A percentile compares a stretch with the other conserved stretches of the same genome.
phyloP scores from a whole-genome alignment of 2,797 vertebrate species.

The Hypotaenidia okinawae region DNA sequence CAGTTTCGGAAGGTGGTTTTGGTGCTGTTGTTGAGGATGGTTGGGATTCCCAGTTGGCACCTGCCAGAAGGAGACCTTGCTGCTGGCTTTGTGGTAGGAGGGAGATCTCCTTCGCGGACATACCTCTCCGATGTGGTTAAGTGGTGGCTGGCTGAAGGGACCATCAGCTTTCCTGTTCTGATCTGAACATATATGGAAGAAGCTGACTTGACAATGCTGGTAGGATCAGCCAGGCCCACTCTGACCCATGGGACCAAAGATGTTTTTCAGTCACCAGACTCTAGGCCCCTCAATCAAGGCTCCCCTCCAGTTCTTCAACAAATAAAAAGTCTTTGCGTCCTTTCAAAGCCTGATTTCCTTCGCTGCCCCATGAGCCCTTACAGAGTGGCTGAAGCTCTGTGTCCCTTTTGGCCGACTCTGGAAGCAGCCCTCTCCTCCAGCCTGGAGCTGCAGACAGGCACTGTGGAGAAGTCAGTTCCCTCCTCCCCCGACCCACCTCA shows the following conservation, averaged over 20 bases:
- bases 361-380: neutral
- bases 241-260: neutral
- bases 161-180: neutral
- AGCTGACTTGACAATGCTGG: neutral
- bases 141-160: neutral
- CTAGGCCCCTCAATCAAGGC: neutral
- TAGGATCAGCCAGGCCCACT: neutral
- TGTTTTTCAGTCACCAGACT: neutral
- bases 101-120: neutral
- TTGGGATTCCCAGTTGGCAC: neutral
- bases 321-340: neutral
- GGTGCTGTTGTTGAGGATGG: neutral
- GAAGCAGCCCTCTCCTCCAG: neutral
- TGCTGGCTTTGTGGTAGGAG: neutral
- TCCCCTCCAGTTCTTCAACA: neutral
- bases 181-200: neutral
- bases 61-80: neutral
- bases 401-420: neutral
- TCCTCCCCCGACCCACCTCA: neutral
- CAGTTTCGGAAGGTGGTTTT: neutral
- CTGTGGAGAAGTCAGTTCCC: neutral
- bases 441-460: neutral
- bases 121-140: neutral
- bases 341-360: neutral
- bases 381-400: neutral